A percentile compares a stretch with the other conserved stretches of the same genome.
Conservation (phyloP, 2,888 invertebrate species). For the Cerceris rybyensis region DNA sequence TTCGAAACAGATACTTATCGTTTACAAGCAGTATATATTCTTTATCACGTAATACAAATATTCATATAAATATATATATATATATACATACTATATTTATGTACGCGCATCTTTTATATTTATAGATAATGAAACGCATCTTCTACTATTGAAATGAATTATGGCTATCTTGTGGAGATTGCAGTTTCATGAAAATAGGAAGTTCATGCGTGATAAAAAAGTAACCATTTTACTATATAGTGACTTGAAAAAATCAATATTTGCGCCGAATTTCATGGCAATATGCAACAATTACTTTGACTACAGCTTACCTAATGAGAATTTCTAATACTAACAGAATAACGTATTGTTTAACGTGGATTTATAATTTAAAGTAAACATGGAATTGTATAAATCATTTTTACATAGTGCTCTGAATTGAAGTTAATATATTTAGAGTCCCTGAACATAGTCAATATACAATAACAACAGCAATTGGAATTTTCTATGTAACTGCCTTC, state of each 20-base stretch:
- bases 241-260: background rate
- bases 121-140: constrained; percentile 1
- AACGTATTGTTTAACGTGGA: background rate
- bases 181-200: background rate
- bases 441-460: constrained; percentile 4
- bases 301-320: background rate
- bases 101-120: constrained; percentile 37
- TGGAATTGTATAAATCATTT: background rate
- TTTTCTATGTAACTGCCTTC: constrained; percentile 29
- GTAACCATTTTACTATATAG: background rate
- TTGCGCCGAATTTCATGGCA: background rate
- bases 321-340: background rate
- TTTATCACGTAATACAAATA: constrained; percentile 10
- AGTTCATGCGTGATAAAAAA: background rate
- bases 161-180: background rate
- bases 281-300: background rate
- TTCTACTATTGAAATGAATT: background rate
- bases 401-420: constrained; percentile 13
- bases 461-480: constrained; percentile 21
- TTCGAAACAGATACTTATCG: constrained; percentile 30
- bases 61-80: constrained; percentile 9
- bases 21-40: constrained; percentile 26
- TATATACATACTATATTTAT: constrained; percentile 43
- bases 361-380: background rate
- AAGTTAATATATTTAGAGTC: background rate